Evolutionary conservation across 2,113 vertebrate species (phyloP).

Genomic region (Cyrtonyx montezumae): DNA sequence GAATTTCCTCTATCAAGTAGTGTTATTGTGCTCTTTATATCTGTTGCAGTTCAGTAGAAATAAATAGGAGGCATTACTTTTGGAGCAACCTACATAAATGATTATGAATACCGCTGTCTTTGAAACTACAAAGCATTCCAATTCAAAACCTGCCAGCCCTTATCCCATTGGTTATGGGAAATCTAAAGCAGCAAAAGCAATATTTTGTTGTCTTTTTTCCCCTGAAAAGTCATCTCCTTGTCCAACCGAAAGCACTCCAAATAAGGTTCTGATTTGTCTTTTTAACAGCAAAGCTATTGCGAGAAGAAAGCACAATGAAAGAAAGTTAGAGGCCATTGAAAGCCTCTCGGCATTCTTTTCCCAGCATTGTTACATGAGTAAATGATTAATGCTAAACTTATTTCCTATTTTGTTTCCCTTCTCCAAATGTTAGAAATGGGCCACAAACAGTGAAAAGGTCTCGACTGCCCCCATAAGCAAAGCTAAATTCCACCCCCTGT

Average conservation of each 20-base stretch:
- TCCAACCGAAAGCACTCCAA: neutral
- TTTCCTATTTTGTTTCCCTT: neutral
- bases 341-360: neutral
- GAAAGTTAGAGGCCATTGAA: neutral
- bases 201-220: neutral
- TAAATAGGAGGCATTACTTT: neutral
- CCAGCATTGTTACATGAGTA: neutral
- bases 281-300: neutral
- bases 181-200: neutral
- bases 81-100: neutral
- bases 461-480: accelerated
- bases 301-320: neutral
- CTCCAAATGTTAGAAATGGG: neutral
- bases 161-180: neutral
- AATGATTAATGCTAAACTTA: neutral
- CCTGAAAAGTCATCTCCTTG: neutral
- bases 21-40: neutral
- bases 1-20: neutral
- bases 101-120: neutral
- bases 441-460: neutral
- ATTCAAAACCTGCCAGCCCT: neutral
- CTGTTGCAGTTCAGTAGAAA: neutral
- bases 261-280: neutral
- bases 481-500: neutral
- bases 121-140: neutral